Evolutionary conservation across 37 sponge, comb jelly and placozoan species (phyloP).

Genomic region (Halichondria panicea): DNA sequence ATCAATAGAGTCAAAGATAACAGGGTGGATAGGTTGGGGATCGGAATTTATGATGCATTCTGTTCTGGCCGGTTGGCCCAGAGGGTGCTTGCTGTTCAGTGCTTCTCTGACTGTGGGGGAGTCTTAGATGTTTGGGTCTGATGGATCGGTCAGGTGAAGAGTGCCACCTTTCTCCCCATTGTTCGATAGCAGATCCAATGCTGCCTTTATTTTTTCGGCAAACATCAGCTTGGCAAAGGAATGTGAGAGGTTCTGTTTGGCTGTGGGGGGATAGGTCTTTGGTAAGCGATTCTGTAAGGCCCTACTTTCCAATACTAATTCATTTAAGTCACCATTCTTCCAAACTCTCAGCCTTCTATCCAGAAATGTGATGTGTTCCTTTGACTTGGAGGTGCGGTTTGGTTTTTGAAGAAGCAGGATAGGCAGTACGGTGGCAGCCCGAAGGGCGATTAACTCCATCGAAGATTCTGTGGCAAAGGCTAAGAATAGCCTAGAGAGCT

Average conservation of each 20-base stretch:
- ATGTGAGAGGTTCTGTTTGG: not conserved
- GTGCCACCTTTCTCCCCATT: not conserved
- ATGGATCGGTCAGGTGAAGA: not conserved
- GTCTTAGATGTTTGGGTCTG: slow-evolving; percentile 3
- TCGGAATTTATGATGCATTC: not conserved
- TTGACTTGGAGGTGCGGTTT: slow-evolving; percentile 9
- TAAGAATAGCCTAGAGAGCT: slow-evolving; percentile 24
- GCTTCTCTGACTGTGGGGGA: slow-evolving; percentile 23
- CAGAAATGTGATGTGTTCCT: slow-evolving; percentile 26
- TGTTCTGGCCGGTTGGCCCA: slow-evolving; percentile 25
- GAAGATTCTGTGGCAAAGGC: slow-evolving; percentile 27
- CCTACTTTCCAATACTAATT: slow-evolving; percentile 27
- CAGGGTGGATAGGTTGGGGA: slow-evolving; percentile 20
- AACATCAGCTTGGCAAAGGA: slow-evolving; percentile 25
- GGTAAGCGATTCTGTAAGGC: slow-evolving; percentile 16
- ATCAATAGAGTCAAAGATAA: slow-evolving; percentile 18
- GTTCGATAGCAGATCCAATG: slow-evolving; percentile 23
- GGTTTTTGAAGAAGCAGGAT: slow-evolving; percentile 39
- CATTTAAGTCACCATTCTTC: slow-evolving; percentile 20
- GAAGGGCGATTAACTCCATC: slow-evolving; percentile 29
- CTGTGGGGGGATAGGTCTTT: not conserved
- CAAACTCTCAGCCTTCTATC: slow-evolving; percentile 23
- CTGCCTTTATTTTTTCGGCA: slow-evolving; percentile 20
- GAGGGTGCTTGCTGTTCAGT: slow-evolving; percentile 19
- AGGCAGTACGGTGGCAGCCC: slow-evolving; percentile 35